phyloP scores from a whole-genome alignment of 2,888 invertebrate genomes.

The Osmoderma eremita region DNA sequence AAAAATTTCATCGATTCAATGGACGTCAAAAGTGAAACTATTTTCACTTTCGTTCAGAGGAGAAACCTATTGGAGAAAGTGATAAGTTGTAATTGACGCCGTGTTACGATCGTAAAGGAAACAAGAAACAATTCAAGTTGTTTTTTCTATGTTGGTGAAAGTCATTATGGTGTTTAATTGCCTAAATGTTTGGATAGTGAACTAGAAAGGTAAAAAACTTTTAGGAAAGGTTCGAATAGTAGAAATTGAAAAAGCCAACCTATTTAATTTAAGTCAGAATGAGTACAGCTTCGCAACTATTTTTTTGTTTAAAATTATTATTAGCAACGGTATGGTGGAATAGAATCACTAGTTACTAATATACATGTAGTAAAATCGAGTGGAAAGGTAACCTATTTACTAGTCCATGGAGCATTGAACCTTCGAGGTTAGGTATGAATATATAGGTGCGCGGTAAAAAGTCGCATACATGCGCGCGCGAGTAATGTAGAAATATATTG shows the following conservation, averaged over 20 bases:
- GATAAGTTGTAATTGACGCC: constrained; percentile 26
- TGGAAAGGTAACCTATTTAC: constrained; percentile 64
- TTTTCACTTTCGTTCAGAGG: constrained; percentile 31
- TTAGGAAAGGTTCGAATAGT: no score
- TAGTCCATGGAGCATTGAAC: constrained; percentile 61
- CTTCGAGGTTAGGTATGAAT: constrained; percentile 57
- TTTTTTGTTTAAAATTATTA: no score
- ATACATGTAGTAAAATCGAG: constrained; percentile 46
- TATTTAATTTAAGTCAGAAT: no score
- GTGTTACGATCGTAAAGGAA: constrained; percentile 11
- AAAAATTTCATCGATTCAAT: background rate
- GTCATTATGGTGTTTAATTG: background rate
- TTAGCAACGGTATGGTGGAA: constrained; percentile 40
- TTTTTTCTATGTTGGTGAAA: background rate
- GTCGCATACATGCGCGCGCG: constrained; percentile 22
- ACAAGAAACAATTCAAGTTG: background rate
- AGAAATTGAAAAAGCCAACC: no score
- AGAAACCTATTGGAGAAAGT: constrained; percentile 33
- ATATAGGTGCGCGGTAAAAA: constrained; percentile 29
- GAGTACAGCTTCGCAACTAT: no score
- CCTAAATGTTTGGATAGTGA: no score
- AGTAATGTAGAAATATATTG: constrained; percentile 7
- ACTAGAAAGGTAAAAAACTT: no score
- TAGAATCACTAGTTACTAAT: constrained; percentile 21
- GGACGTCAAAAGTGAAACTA: constrained; percentile 26